Conservation (phyloP, 2,888 invertebrate genomes). For the Notocelia uddmanniana region DNA sequence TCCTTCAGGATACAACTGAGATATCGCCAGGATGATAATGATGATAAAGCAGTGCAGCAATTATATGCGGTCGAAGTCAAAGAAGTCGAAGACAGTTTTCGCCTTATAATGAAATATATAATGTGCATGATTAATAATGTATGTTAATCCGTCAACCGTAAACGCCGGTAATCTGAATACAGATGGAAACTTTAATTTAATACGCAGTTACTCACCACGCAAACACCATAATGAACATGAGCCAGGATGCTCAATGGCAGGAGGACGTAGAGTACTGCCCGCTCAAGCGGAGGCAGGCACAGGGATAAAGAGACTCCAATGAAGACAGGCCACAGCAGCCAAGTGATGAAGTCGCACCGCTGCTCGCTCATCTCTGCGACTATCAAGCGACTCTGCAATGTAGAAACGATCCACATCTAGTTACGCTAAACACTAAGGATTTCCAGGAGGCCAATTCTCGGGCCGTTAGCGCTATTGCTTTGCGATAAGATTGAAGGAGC, state of each 20-base stretch:
- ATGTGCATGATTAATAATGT: no score
- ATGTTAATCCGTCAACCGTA: no score
- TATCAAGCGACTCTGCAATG: constrained; percentile 95
- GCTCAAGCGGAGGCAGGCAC: constrained; percentile 87
- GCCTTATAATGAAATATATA: no score
- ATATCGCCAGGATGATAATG: no score
- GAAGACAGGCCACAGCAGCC: constrained; percentile 90
- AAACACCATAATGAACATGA: constrained; percentile 97
- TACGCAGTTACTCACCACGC: constrained; percentile 91
- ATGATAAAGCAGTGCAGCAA: no score
- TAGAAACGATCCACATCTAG: neutral
- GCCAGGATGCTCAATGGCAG: constrained; percentile 89
- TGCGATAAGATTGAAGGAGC: neutral
- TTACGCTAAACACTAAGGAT: neutral
- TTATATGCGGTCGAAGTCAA: no score
- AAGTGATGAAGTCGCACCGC: constrained; percentile 93
- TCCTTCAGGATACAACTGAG: no score
- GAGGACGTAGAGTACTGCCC: constrained; percentile 89
- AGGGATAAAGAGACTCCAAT: constrained; percentile 81
- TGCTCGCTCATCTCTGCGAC: constrained; percentile 98
- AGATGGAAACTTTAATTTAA: no score
- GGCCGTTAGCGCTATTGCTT: no score
- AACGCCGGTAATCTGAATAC: no score
- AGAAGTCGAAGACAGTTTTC: no score
- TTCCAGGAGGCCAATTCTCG: neutral